Conservation (phyloP, 2,888 invertebrate genomes). For the Lampropteryx suffumata region DNA sequence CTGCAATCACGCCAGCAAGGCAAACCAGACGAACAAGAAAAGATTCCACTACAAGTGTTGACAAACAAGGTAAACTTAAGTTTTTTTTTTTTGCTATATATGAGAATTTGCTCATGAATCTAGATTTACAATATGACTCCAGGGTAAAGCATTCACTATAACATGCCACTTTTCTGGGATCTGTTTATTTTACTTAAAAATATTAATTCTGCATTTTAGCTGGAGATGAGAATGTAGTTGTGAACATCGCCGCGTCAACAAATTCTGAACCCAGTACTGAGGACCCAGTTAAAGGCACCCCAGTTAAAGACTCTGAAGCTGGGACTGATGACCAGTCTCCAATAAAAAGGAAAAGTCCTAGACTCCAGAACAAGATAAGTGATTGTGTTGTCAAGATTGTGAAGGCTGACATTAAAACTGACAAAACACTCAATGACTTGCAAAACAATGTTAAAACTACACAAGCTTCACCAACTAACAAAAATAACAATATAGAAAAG, state of each 20-base stretch:
- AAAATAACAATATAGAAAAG: not conserved
- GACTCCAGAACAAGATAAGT: slow-evolving; percentile 41
- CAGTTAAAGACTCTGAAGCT: slow-evolving; percentile 33
- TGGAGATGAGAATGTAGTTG: slow-evolving; percentile 31
- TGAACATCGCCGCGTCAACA: slow-evolving; percentile 18
- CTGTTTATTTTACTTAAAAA: too few species aligned
- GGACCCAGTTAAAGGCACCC: slow-evolving; percentile 48
- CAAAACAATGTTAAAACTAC: not conserved
- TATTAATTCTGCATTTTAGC: slow-evolving; percentile 20
- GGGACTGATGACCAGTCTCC: slow-evolving; percentile 28
- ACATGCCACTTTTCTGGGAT: too few species aligned
- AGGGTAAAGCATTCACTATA: too few species aligned
- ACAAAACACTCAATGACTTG: slow-evolving; percentile 11
- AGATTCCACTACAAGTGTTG: slow-evolving; percentile 64
- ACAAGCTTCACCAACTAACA: not conserved
- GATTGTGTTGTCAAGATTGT: slow-evolving; percentile 36
- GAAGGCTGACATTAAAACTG: slow-evolving; percentile 3
- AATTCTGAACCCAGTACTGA: slow-evolving; percentile 35
- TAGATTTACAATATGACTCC: too few species aligned
- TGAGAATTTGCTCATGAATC: too few species aligned
- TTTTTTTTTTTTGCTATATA: too few species aligned
- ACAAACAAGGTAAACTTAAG: slow-evolving; percentile 55
- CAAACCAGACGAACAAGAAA: slow-evolving; percentile 60
- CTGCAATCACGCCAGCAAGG: slow-evolving; percentile 54
- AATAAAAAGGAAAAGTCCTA: slow-evolving; percentile 44